These are phyloP conservation scores for Acinonyx jubatus DNA, from an alignment of 2,113 vertebrate species.

Conservation along the genomic window DNA sequence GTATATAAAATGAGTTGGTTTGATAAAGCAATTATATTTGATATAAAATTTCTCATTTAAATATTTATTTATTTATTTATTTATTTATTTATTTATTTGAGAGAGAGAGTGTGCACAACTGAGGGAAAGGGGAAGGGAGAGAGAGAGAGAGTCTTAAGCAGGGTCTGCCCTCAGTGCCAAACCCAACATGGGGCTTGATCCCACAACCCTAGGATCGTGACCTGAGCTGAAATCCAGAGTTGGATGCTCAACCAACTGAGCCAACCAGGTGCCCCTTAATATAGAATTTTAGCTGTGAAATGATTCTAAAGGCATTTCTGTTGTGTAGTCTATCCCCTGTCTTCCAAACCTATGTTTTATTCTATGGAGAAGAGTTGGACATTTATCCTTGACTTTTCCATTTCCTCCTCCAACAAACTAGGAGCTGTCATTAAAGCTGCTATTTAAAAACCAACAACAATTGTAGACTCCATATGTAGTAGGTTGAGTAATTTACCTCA, in stretches of 20 bases:
- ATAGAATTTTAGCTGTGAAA: constrained; percentile 22
- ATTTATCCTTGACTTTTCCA: constrained; percentile 42
- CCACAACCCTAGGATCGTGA: no score
- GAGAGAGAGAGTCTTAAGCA: no score
- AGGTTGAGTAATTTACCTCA: neutral
- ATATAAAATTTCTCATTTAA: neutral
- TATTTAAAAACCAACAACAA: neutral
- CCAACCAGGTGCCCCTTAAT: neutral
- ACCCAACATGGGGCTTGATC: no score
- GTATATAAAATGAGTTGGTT: neutral
- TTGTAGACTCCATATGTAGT: neutral
- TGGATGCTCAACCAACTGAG: no score
- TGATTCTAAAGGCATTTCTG: neutral
- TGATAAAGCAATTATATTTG: constrained; percentile 5
- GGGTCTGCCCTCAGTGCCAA: no score
- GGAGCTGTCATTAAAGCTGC: neutral
- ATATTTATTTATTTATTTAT: neutral
- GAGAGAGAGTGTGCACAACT: no score
- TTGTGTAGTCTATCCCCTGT: neutral
- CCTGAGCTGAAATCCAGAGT: no score
- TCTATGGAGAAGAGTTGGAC: neutral
- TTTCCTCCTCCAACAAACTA: neutral
- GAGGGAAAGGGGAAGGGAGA: no score
- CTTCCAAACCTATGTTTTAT: neutral
- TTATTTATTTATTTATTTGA: no score